Evolutionary conservation across 2,888 invertebrate genomes (phyloP), one percentile per base, ranked within the genome.

Genomic region (Scaptodrosophila latifasciaeformis): DNA sequence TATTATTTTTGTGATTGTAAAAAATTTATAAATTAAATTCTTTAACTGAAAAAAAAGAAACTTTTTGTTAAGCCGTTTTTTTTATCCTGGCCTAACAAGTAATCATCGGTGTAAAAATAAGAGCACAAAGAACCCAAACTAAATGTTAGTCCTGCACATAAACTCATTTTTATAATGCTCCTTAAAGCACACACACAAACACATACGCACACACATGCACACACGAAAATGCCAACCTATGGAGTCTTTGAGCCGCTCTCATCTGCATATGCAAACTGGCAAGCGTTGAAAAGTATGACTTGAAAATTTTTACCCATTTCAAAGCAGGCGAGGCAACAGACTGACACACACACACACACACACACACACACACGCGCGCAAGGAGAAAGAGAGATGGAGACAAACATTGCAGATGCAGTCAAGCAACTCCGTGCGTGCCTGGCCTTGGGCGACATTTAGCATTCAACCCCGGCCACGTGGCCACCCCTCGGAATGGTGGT

Each of bases 371-470:
- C 10, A 30, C 44, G 10, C 6, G 31, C 31, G 4, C n/a, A 24
- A 24, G 13, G 2, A 35, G 7, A 21, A 12, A 31, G 35, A 35
- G 34, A 35, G 31, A 31, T 4, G 13, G 34, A 10, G 34, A 34
- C 13, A 2, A 6, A 34, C n/a, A 1, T 34, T 13, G 34, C n/a
- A 13, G 34, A 12, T 30, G 30, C 10, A 13, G 34, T n/a, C n/a
- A n/a, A n/a, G 34, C 12, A 34, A 34, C 12, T 10, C 13, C 34
- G 34, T 27, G 13, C 35, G 12, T 24, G 35, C 9, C 34, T 45
- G 31, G 29, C 34, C 34, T 50, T 62, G 62, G 62, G 67, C 70
- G 61, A 69, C 65, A 69, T 69, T 74, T 65, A 64, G 54, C 59
- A 70, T 51, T 52, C 45, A 10, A 37, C 44, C 29, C 15, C 27